phyloP scores from a whole-genome alignment of 1,140 invertebrate species.

The Diachasmimorpha longicaudata region DNA sequence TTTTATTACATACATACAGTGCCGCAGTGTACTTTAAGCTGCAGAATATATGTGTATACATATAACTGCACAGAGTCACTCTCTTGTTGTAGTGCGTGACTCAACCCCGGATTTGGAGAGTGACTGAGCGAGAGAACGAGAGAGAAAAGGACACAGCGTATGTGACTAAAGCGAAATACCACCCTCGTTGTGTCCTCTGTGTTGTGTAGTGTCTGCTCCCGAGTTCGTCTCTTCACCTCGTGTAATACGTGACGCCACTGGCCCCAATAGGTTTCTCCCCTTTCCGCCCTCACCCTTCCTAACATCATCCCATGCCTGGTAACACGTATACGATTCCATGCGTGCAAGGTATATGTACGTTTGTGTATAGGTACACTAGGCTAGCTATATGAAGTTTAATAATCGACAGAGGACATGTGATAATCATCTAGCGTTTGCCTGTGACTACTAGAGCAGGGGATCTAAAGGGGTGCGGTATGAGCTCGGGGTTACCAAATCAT shows the following conservation, averaged over 20 bases:
- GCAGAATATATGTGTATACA: background rate
- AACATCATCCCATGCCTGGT: conserved; percentile 11
- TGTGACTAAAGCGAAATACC: conserved; percentile 14
- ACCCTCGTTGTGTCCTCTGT: conserved; percentile 31
- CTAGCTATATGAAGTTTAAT: conserved; percentile 39
- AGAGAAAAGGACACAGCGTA: background rate
- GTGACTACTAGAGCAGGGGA: conserved; percentile 27
- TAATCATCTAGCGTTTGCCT: conserved; percentile 41
- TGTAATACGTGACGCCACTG: background rate
- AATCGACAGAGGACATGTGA: conserved; percentile 40
- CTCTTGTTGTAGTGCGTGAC: conserved; percentile 35
- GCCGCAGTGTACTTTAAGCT: background rate
- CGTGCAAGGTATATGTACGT: background rate
- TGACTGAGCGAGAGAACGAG: conserved; percentile 37
- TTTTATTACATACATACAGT: background rate
- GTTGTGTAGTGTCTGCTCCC: conserved; percentile 11
- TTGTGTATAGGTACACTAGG: background rate
- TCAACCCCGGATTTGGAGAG: conserved; percentile 32
- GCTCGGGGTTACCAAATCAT: background rate
- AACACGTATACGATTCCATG: background rate
- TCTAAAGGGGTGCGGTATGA: conserved; percentile 23
- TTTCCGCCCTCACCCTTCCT: background rate
- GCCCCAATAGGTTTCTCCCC: background rate
- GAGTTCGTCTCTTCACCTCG: conserved; percentile 16
- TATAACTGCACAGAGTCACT: background rate